Evolutionary conservation across 2,113 vertebrate genomes (phyloP).

Genomic region (Benitochromis conjunctus): DNA sequence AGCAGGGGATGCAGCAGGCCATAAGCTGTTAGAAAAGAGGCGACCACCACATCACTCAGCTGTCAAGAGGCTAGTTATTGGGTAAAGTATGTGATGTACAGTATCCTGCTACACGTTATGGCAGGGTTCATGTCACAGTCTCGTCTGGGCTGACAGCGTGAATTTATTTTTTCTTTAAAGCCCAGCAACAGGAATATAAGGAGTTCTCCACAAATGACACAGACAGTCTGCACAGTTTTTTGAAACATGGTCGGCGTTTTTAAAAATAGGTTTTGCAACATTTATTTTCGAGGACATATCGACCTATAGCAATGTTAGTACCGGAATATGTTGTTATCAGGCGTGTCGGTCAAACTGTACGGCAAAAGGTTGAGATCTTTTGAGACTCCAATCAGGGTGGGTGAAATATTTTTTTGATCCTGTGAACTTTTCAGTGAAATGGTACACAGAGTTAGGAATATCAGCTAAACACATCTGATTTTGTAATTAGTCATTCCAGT

Average conservation of each 20-base stretch:
- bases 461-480: background rate
- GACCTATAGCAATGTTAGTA: background rate
- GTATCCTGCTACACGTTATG: background rate
- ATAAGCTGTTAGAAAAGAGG: constrained; percentile 19
- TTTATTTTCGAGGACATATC: background rate
- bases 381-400: background rate
- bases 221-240: background rate
- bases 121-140: background rate
- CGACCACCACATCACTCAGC: constrained; percentile 34
- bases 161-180: background rate
- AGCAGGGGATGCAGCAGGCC: background rate
- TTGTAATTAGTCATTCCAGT: background rate
- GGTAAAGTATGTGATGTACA: background rate
- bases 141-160: background rate
- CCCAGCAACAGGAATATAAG: background rate
- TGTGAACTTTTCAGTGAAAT: background rate
- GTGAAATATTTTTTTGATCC: background rate
- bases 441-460: background rate
- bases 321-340: background rate
- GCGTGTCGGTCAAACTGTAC: background rate
- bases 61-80: constrained; percentile 7
- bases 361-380: background rate
- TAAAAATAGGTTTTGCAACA: background rate
- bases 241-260: background rate
- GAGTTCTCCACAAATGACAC: background rate